These are phyloP conservation scores for Pteruthius melanotis DNA, from an alignment of 2,113 vertebrate species.

Conservation along the genomic window DNA sequence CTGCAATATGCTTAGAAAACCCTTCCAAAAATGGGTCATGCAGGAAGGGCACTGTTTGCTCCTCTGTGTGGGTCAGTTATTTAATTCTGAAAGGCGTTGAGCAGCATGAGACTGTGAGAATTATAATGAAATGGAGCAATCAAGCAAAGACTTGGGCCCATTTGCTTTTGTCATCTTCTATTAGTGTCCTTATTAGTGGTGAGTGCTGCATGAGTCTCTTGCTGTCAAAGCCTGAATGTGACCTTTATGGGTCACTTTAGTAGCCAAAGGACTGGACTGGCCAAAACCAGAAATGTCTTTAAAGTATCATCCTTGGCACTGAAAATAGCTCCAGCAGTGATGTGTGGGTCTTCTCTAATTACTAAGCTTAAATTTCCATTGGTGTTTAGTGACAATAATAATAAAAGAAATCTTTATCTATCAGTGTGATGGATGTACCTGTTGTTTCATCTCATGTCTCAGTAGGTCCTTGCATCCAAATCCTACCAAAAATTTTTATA, in stretches of 20 bases:
- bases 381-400: neutral
- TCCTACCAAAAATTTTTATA: neutral
- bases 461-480: no score
- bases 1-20: neutral
- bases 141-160: neutral
- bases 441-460: neutral
- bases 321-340: neutral
- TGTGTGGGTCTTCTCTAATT: neutral
- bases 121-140: neutral
- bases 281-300: neutral
- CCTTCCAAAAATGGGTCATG: neutral
- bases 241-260: neutral
- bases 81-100: neutral
- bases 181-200: conserved; percentile 4
- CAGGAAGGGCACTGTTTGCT: neutral
- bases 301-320: neutral
- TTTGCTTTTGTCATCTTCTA: conserved; percentile 30
- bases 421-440: neutral
- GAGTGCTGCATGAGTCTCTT: neutral
- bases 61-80: neutral
- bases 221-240: neutral
- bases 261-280: neutral
- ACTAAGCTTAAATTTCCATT: neutral
- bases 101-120: neutral
- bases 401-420: neutral